Conservation (phyloP, 2,888 invertebrate genomes). For the Leucophenga montana region DNA sequence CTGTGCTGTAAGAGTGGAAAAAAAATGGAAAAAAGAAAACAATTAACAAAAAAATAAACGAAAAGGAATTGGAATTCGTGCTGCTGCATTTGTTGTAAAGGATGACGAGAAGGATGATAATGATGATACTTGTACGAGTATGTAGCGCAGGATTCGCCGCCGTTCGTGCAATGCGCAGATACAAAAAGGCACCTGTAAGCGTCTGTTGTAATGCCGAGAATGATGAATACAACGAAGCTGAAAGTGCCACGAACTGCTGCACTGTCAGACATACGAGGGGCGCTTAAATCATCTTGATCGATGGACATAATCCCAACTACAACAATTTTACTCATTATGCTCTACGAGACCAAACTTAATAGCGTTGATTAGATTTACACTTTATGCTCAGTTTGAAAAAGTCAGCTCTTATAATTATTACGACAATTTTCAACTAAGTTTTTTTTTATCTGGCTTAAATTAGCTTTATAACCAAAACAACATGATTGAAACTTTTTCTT, state of each 20-base stretch:
- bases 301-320: neutral
- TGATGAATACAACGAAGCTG: neutral
- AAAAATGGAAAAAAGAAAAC: conserved; percentile 34
- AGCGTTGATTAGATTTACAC: too few relatives aligned
- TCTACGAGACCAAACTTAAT: too few relatives aligned
- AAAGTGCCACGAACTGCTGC: neutral
- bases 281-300: neutral
- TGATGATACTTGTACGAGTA: conserved; percentile 10
- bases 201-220: conserved; percentile 21
- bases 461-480: too few relatives aligned
- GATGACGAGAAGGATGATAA: neutral
- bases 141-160: conserved; percentile 19
- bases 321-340: too few relatives aligned
- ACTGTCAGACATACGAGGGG: neutral
- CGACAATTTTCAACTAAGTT: too few relatives aligned
- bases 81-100: conserved; percentile 24
- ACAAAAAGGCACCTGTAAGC: conserved; percentile 61
- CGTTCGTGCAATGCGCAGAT: neutral
- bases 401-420: too few relatives aligned
- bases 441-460: too few relatives aligned
- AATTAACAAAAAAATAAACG: conserved; percentile 49
- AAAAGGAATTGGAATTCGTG: conserved; percentile 34
- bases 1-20: conserved; percentile 44
- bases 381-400: too few relatives aligned
- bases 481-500: too few relatives aligned